phyloP scores from a whole-genome alignment of 2,797 vertebrate genomes.

The Chelon auratus region DNA sequence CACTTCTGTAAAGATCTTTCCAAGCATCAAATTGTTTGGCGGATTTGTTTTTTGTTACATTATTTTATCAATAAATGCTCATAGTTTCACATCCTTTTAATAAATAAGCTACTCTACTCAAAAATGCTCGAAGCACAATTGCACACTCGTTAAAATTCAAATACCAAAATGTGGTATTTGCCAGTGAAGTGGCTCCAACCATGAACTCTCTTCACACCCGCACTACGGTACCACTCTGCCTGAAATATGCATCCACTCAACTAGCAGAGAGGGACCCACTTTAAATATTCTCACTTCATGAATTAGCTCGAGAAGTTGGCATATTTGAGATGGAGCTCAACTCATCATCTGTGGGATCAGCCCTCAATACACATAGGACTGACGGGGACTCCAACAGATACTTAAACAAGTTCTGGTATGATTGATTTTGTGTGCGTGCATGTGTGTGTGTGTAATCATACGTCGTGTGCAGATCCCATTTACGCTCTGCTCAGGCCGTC shows the following conservation, averaged over 20 bases:
- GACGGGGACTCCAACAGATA: conserved; percentile 24
- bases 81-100: not conserved
- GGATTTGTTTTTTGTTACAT: not conserved
- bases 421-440: conserved; percentile 45
- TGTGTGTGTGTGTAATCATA: conserved; percentile 27
- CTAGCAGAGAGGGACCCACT: conserved; percentile 51
- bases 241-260: conserved; percentile 66
- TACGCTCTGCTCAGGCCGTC: conserved; percentile 34
- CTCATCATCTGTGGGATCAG: conserved; percentile 35
- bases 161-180: conserved; percentile 29
- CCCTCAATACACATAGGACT: conserved; percentile 32
- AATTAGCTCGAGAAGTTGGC: conserved; percentile 49
- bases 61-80: not conserved
- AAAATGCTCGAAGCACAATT: conserved; percentile 28
- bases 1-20: not conserved
- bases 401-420: conserved; percentile 31
- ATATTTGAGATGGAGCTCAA: conserved; percentile 30
- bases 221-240: conserved; percentile 44
- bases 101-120: conserved; percentile 6
- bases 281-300: conserved; percentile 66
- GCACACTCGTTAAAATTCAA: conserved; percentile 24
- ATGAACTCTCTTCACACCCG: conserved; percentile 26
- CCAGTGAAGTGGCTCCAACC: conserved; percentile 26
- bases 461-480: conserved; percentile 31
- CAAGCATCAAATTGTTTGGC: not conserved